Percentiles rank a stretch among this genome's conserved stretches.
phyloP scores from a whole-genome alignment of 1,140 invertebrate species.

The Drosophila mayri region DNA sequence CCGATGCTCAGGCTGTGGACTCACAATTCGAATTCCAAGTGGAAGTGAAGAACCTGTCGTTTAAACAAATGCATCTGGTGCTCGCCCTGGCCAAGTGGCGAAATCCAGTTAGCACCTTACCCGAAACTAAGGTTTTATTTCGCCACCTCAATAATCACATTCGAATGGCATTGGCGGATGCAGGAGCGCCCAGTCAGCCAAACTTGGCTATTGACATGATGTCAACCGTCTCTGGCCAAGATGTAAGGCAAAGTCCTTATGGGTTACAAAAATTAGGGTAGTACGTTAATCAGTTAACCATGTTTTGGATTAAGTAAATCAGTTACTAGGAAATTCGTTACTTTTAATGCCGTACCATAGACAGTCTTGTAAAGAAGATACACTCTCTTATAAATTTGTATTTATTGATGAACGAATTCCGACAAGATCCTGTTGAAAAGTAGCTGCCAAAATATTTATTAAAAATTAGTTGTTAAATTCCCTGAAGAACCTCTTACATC shows the following conservation, averaged over 20 bases:
- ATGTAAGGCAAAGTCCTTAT: slow-evolving; percentile 7
- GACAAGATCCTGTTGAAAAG: no score
- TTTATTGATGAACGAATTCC: background rate
- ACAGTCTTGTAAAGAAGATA: background rate
- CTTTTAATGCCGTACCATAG: no score
- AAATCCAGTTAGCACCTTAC: slow-evolving; percentile 40
- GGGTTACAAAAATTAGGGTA: background rate
- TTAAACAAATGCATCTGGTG: slow-evolving; percentile 71
- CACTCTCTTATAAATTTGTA: background rate
- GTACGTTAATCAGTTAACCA: background rate
- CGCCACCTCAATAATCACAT: slow-evolving; percentile 64
- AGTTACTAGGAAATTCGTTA: background rate
- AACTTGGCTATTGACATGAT: slow-evolving; percentile 68
- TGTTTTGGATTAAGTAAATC: background rate
- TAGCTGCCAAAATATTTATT: background rate
- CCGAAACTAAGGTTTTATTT: background rate
- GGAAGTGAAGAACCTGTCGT: slow-evolving; percentile 20
- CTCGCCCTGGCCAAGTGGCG: slow-evolving; percentile 28
- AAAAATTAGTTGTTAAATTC: background rate
- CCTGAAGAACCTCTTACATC: background rate
- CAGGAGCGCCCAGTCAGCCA: slow-evolving; percentile 32
- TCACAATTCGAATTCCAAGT: background rate
- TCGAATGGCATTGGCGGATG: slow-evolving; percentile 63
- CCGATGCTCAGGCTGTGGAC: background rate
- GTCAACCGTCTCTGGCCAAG: slow-evolving; percentile 1